Percentiles rank a stretch among this genome's conserved stretches.
Conservation (phyloP, 2,797 vertebrate species). For the Alauda arvensis region DNA sequence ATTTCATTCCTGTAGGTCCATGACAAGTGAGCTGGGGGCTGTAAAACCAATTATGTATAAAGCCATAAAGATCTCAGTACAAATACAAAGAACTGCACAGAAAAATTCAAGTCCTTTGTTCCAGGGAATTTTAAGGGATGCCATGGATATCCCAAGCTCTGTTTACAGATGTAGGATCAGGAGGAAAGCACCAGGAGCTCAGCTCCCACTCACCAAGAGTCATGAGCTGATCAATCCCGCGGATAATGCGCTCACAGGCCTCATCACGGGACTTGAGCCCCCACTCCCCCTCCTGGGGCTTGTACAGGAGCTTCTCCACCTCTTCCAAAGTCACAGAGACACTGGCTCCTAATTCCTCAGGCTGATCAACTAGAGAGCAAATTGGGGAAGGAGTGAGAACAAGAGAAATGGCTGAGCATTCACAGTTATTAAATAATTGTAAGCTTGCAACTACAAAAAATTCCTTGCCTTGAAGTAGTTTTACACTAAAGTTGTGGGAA, state of each 20-base stretch:
- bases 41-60: neutral
- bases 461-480: neutral
- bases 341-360: conserved; percentile 84
- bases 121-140: neutral
- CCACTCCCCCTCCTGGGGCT: conserved; percentile 89
- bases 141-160: neutral
- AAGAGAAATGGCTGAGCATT: neutral
- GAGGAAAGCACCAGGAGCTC: neutral
- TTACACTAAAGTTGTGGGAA: neutral
- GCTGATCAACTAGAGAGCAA: conserved; percentile 77
- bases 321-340: conserved; percentile 89
- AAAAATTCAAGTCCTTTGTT: neutral
- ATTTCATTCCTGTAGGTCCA: neutral
- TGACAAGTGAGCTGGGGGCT: neutral
- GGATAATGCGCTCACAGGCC: conserved; percentile 87
- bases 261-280: conserved; percentile 81
- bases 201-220: conserved; percentile 79
- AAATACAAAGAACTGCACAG: neutral
- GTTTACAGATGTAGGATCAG: neutral
- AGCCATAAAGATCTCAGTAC: neutral
- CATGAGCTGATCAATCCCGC: conserved; percentile 88
- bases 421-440: neutral
- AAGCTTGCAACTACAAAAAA: neutral
- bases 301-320: conserved; percentile 89
- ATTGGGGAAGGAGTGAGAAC: neutral